These are phyloP conservation scores for Shargacucullia verbasci DNA, from an alignment of 2,888 invertebrate genomes.

Conservation along the genomic window DNA sequence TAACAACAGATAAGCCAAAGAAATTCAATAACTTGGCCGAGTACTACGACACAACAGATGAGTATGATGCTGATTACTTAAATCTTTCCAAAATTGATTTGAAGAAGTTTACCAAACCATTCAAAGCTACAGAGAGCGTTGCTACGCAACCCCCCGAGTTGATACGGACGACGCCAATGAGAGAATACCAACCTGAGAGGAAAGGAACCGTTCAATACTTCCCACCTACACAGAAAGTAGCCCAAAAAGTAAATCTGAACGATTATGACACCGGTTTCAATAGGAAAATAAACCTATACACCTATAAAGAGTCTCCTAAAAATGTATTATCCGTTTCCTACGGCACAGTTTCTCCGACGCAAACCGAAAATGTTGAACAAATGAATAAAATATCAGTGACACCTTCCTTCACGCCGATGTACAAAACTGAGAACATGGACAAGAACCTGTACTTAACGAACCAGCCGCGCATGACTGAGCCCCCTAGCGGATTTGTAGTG, in stretches of 20 bases:
- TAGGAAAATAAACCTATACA: conserved; percentile 66
- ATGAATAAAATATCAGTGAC: conserved; percentile 24
- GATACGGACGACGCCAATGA: conserved; percentile 50
- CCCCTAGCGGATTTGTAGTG: conserved; percentile 47
- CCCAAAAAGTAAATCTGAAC: conserved; percentile 57
- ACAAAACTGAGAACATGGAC: conserved; percentile 46
- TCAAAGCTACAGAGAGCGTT: conserved; percentile 32
- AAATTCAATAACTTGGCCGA: conserved; percentile 69
- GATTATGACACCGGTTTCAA: conserved; percentile 69
- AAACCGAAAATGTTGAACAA: conserved; percentile 24
- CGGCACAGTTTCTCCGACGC: conserved; percentile 39
- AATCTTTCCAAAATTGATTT: conserved; percentile 77
- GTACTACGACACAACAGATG: conserved; percentile 77
- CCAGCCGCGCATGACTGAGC: conserved; percentile 51
- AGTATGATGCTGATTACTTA: conserved; percentile 76
- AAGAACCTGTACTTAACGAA: conserved; percentile 62
- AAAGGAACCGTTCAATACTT: conserved; percentile 81
- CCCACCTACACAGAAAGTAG: conserved; percentile 71
- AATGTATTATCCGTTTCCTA: conserved; percentile 39
- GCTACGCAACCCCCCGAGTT: conserved; percentile 49
- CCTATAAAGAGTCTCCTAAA: conserved; percentile 56
- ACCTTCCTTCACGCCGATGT: conserved; percentile 24
- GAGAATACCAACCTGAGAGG: conserved; percentile 65
- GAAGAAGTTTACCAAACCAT: conserved; percentile 68
- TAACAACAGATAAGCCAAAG: conserved; percentile 63